A percentile compares a stretch with the other conserved stretches of the same genome.
Evolutionary conservation across 2,797 vertebrate genomes (phyloP).

Genomic region (Gadopsis marmoratus): DNA sequence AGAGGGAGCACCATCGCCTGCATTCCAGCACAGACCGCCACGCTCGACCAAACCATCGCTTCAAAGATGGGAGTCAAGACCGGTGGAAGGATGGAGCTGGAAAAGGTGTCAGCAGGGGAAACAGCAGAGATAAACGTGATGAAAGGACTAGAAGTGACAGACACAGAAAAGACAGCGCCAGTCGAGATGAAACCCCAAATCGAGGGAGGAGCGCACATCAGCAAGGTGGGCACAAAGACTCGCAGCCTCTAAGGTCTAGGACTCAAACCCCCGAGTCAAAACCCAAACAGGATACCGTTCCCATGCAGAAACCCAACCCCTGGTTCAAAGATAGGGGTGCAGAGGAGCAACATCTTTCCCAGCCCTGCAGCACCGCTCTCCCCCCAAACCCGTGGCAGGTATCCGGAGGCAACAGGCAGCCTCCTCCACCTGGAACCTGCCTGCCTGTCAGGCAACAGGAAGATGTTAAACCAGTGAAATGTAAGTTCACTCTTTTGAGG

Average conservation of each 20-base stretch:
- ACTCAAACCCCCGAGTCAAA: background rate
- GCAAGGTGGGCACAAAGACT: background rate
- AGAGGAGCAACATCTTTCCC: conserved; percentile 3
- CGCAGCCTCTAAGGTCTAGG: background rate
- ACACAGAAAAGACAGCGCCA: background rate
- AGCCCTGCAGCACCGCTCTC: too few relatives aligned
- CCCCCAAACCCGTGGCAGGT: conserved; percentile 7
- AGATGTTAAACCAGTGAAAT: background rate
- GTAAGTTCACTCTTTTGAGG: conserved; percentile 13
- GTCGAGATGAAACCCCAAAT: background rate
- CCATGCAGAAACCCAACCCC: conserved; percentile 11
- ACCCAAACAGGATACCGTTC: background rate
- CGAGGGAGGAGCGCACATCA: background rate
- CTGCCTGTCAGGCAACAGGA: background rate
- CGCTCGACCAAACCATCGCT: background rate
- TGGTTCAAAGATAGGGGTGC: conserved; percentile 30
- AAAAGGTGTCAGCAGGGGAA: background rate
- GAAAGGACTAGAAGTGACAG: conserved; percentile 35
- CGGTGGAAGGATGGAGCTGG: background rate
- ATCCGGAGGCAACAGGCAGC: background rate
- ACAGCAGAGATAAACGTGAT: background rate
- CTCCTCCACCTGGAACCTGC: conserved; percentile 7
- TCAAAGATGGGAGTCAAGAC: conserved; percentile 6
- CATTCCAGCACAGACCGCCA: background rate
- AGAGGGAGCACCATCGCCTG: conserved; percentile 23